Evolutionary conservation across 2,113 vertebrate species (phyloP).

Genomic region (Anoplopoma fimbria): DNA sequence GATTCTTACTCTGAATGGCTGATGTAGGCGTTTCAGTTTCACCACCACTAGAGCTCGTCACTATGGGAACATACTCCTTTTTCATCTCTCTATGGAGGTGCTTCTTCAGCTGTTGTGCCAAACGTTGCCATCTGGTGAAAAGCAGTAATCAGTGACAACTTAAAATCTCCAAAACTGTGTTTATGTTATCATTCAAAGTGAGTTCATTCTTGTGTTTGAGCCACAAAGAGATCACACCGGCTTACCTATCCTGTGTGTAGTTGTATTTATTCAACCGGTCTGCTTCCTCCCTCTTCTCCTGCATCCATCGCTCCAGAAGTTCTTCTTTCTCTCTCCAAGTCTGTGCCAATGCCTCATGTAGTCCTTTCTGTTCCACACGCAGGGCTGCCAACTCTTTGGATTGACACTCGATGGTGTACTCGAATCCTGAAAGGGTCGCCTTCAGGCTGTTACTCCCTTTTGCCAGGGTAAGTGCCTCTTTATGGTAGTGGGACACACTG

Average conservation of each 20-base stretch:
- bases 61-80: constrained; percentile 32
- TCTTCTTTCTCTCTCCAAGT: constrained; percentile 71
- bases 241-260: constrained; percentile 76
- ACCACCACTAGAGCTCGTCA: constrained; percentile 1
- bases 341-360: constrained; percentile 59
- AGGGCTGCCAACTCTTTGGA: constrained; percentile 75
- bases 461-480: constrained; percentile 78
- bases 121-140: constrained; percentile 72
- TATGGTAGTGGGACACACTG: constrained; percentile 78
- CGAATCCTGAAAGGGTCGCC: constrained; percentile 64
- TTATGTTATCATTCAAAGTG: not conserved
- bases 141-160: not conserved
- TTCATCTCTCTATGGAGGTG: constrained; percentile 34
- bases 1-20: constrained; percentile 39
- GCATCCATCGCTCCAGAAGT: constrained; percentile 81
- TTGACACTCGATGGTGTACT: constrained; percentile 78
- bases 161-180: not conserved
- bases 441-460: constrained; percentile 66
- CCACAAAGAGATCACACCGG: not conserved
- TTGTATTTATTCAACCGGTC: constrained; percentile 80
- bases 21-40: constrained; percentile 33
- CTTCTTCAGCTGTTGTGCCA: constrained; percentile 71
- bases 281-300: constrained; percentile 80
- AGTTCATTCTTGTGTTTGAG: not conserved
- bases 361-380: constrained; percentile 54